A percentile compares a stretch with the other conserved stretches of the same genome.
phyloP scores from a whole-genome alignment of 2,888 invertebrate genomes.

The Leptothorax acervorum region DNA sequence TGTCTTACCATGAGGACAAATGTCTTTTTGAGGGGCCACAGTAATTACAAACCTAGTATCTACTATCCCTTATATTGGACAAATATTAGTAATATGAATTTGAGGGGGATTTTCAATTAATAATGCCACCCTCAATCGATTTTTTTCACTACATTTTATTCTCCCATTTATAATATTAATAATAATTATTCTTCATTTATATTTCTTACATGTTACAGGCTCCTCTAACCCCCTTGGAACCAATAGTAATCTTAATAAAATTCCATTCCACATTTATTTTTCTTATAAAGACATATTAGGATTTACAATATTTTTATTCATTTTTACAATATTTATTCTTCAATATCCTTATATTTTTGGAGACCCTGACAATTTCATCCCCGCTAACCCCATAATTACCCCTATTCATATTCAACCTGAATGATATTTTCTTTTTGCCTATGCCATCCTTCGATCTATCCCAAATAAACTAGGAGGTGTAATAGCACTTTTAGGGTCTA shows the following conservation, averaged over 20 bases:
- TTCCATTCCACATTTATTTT: conserved; percentile 90
- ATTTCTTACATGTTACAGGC: conserved; percentile 90
- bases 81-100: conserved; percentile 89
- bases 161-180: conserved; percentile 90
- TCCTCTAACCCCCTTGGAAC: conserved; percentile 90
- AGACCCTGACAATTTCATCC: background rate
- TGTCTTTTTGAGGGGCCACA: conserved; percentile 93
- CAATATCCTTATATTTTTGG: background rate
- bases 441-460: conserved; percentile 88
- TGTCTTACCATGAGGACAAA: conserved; percentile 93
- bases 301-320: conserved; percentile 85
- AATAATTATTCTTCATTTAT: conserved; percentile 88
- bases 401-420: conserved; percentile 93
- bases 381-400: conserved; percentile 88
- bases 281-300: conserved; percentile 89
- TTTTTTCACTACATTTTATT: conserved; percentile 91
- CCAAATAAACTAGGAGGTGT: conserved; percentile 93
- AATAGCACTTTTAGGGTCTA: conserved; percentile 86
- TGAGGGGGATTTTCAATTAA: conserved; percentile 92
- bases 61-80: conserved; percentile 90
- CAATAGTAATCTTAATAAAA: conserved; percentile 89
- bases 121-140: conserved; percentile 92
- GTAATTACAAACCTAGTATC: conserved; percentile 93
- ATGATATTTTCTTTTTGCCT: conserved; percentile 89
- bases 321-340: background rate